phyloP scores from a whole-genome alignment of 2,113 vertebrate species.

The Ageneiosus marmoratus region DNA sequence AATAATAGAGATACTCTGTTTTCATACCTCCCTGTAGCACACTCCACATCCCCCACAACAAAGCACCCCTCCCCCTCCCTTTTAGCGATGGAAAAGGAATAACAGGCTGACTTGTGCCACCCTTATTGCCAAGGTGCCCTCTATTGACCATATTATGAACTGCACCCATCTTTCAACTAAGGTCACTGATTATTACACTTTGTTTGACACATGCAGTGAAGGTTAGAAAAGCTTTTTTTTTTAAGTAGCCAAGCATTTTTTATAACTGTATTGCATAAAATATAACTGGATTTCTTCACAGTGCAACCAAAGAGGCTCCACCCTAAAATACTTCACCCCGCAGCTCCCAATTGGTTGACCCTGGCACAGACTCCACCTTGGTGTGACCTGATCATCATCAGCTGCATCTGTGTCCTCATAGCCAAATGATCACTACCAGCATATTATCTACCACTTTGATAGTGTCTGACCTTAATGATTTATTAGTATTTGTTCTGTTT shows the following conservation, averaged over 20 bases:
- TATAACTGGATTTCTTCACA: conserved; percentile 1
- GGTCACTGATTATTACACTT: background rate
- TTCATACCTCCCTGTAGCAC: conserved; percentile 22
- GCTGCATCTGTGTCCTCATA: background rate
- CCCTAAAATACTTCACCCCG: background rate
- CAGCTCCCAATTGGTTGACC: background rate
- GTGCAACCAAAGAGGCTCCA: background rate
- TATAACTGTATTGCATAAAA: background rate
- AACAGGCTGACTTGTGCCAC: background rate
- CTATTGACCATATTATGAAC: conserved; percentile 64
- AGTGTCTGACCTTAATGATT: background rate
- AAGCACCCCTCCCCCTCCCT: background rate
- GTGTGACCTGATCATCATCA: background rate
- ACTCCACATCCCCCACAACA: background rate
- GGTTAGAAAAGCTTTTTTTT: background rate
- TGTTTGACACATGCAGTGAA: background rate
- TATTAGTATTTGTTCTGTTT: background rate
- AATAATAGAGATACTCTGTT: conserved; percentile 41
- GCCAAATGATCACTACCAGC: background rate
- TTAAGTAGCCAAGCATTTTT: background rate
- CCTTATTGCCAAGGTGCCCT: conserved; percentile 67
- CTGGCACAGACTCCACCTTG: background rate
- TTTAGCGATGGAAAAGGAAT: background rate
- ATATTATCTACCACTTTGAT: background rate
- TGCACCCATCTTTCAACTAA: conserved; percentile 53